phyloP scores from a whole-genome alignment of 2,888 invertebrate species.

The Eupeodes luniger region DNA sequence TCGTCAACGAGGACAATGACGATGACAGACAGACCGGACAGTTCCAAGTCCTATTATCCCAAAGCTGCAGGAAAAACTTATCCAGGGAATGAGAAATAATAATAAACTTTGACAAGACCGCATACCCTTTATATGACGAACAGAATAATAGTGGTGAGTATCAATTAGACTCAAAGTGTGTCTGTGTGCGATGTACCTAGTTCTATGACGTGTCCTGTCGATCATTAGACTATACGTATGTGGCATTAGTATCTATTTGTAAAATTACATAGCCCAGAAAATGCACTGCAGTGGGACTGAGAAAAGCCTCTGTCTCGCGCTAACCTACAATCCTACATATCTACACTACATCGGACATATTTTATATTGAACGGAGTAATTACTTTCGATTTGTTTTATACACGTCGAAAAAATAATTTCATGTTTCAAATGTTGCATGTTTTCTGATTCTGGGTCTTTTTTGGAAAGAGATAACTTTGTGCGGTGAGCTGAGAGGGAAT shows the following conservation, averaged over 20 bases:
- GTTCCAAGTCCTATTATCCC: slow-evolving; percentile 19
- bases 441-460: too few relatives aligned
- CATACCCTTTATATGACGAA: slow-evolving; percentile 17
- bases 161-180: slow-evolving; percentile 27
- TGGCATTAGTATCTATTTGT: slow-evolving; percentile 68
- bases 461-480: too few relatives aligned
- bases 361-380: slow-evolving; percentile 58
- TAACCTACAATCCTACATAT: background rate
- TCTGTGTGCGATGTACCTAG: slow-evolving; percentile 3
- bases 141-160: background rate
- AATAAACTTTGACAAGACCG: slow-evolving; percentile 61
- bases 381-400: slow-evolving; percentile 57
- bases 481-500: too few relatives aligned
- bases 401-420: slow-evolving; percentile 45
- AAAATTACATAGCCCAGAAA: slow-evolving; percentile 58
- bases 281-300: background rate
- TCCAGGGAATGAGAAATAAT: slow-evolving; percentile 53
- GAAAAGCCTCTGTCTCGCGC: background rate
- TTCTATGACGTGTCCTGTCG: slow-evolving; percentile 62
- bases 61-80: slow-evolving; percentile 11
- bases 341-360: too few relatives aligned
- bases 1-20: background rate
- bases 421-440: background rate
- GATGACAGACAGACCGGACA: slow-evolving; percentile 35
- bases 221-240: slow-evolving; percentile 62